Conservation (phyloP, 2,797 vertebrate genomes). For the Coregonus sp. region DNA sequence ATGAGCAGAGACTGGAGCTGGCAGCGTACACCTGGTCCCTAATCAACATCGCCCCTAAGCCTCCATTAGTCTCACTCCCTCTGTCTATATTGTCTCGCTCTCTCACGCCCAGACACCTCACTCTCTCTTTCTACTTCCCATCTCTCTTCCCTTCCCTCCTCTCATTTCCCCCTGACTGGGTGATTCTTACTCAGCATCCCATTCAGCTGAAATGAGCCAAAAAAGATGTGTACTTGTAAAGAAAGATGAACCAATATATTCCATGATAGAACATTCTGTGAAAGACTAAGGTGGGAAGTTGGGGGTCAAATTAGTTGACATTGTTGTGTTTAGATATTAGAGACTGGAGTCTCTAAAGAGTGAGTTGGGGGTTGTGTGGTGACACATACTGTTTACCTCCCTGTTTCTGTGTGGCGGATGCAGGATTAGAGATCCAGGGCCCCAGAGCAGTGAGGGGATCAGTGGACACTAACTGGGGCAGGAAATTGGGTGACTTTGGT, state of each 20-base stretch:
- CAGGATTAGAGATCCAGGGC: neutral
- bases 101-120: neutral
- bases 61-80: neutral
- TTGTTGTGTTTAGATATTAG: neutral
- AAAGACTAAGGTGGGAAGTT: too few relatives aligned
- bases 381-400: neutral
- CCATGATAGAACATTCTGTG: too few relatives aligned
- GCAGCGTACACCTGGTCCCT: neutral
- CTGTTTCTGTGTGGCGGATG: neutral
- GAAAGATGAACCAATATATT: too few relatives aligned
- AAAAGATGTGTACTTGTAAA: too few relatives aligned
- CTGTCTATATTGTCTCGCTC: neutral
- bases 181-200: too few relatives aligned
- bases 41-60: neutral
- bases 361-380: neutral
- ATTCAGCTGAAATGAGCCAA: too few relatives aligned
- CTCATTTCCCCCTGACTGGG: neutral
- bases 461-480: neutral
- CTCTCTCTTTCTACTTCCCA: neutral
- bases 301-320: too few relatives aligned
- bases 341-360: neutral
- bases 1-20: neutral
- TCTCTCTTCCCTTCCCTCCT: neutral
- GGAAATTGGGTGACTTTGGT: neutral
- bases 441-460: neutral